phyloP scores from a whole-genome alignment of 2,888 invertebrate species.

The Cephalotes varians region DNA sequence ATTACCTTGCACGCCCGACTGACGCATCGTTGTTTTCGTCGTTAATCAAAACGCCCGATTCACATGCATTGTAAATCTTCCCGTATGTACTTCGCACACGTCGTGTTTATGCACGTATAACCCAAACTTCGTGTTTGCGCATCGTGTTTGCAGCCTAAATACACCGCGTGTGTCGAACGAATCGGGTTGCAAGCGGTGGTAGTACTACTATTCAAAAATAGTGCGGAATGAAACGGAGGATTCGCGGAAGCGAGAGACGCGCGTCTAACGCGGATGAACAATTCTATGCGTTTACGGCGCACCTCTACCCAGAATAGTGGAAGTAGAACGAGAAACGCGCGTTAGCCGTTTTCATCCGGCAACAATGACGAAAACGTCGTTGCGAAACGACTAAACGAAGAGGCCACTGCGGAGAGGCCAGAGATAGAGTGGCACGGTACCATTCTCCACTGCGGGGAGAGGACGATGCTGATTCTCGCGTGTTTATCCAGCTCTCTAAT shows the following conservation, averaged over 20 bases:
- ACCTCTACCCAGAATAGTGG: slow-evolving; percentile 9
- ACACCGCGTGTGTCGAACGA: slow-evolving; percentile 28
- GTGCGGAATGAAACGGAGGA: not conserved
- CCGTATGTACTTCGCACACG: slow-evolving; percentile 19
- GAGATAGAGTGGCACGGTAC: slow-evolving; percentile 11
- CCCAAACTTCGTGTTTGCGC: not conserved
- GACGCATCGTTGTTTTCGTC: slow-evolving; percentile 51
- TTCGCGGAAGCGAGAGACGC: not conserved
- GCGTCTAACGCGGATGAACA: slow-evolving; percentile 10
- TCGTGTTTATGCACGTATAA: slow-evolving; percentile 18
- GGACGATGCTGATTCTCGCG: slow-evolving; percentile 73
- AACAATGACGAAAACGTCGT: slow-evolving; percentile 68
- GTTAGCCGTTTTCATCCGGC: slow-evolving; percentile 65
- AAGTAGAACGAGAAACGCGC: slow-evolving; percentile 54
- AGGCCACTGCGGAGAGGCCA: slow-evolving; percentile 33
- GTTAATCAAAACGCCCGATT: slow-evolving; percentile 53
- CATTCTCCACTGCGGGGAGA: slow-evolving; percentile 61
- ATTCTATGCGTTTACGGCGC: slow-evolving; percentile 14
- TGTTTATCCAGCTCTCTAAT: slow-evolving; percentile 81
- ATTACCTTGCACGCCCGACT: slow-evolving; percentile 65
- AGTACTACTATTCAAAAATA: not conserved
- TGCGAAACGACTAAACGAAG: slow-evolving; percentile 58
- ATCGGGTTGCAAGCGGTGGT: not conserved
- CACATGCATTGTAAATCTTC: slow-evolving; percentile 48
- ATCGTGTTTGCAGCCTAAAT: slow-evolving; percentile 15